Evolutionary conservation across 2,888 invertebrate species (phyloP).

Genomic region (Netelia melanura): DNA sequence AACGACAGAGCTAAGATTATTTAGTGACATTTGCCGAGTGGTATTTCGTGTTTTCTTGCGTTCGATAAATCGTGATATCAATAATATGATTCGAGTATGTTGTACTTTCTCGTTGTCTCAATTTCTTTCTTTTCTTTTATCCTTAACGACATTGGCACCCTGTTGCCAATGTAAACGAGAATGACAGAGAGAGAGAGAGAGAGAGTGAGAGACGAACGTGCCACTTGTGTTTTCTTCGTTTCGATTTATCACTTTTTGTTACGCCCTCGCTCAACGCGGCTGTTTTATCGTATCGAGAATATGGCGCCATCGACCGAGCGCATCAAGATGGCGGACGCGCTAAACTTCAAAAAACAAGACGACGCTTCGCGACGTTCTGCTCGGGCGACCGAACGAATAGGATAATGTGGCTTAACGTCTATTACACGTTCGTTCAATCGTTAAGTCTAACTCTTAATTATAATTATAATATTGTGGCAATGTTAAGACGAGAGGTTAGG

Average conservation of each 20-base stretch:
- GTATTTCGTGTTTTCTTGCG: slow-evolving; percentile 6
- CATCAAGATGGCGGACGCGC: slow-evolving; percentile 36
- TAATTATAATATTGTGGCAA: slow-evolving; percentile 34
- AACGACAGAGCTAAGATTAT: not conserved
- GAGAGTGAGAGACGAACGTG: not conserved
- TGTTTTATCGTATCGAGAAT: slow-evolving; percentile 31
- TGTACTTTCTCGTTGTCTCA: slow-evolving; percentile 12
- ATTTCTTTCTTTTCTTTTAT: slow-evolving; percentile 16
- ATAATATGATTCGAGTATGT: not conserved
- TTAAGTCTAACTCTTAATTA: slow-evolving; percentile 12
- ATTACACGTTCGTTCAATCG: slow-evolving; percentile 23
- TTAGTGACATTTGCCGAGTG: not conserved
- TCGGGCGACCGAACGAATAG: slow-evolving; percentile 35
- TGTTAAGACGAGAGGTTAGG: slow-evolving; percentile 25
- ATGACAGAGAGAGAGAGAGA: not conserved
- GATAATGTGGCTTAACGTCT: slow-evolving; percentile 4
- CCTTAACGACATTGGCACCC: slow-evolving; percentile 13
- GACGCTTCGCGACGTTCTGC: not conserved
- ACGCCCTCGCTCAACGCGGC: slow-evolving; percentile 1
- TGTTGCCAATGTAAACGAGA: not conserved
- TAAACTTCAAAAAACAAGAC: not conserved
- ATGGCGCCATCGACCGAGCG: slow-evolving; percentile 26
- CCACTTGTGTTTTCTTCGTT: slow-evolving; percentile 16
- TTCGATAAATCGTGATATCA: slow-evolving; percentile 28
- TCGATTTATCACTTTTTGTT: slow-evolving; percentile 35